phyloP scores from a whole-genome alignment of 2,888 invertebrate genomes.

The Drosophila paramelanica region DNA sequence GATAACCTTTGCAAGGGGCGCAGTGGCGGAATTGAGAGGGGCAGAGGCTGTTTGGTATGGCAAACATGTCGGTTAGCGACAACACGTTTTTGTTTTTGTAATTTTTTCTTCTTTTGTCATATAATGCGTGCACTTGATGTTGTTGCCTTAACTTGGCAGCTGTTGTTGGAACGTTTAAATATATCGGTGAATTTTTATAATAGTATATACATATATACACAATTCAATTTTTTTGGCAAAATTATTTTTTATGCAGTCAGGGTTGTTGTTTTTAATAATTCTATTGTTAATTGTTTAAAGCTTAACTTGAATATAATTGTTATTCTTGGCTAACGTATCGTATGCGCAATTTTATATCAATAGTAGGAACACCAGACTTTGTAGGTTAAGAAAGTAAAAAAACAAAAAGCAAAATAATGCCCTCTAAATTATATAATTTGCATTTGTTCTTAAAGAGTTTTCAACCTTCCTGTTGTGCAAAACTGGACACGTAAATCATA shows the following conservation, averaged over 20 bases:
- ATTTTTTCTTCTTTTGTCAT: conserved; percentile 1
- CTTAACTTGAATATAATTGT: conserved; percentile 1
- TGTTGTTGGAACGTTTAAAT: conserved; percentile 22
- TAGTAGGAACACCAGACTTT: not conserved
- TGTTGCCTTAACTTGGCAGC: conserved; percentile 8
- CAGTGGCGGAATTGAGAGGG: not conserved
- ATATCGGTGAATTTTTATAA: conserved; percentile 17
- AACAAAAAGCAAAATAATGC: not conserved
- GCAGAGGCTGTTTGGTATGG: conserved; percentile 17
- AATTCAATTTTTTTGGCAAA: not conserved
- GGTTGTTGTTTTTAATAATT: conserved; percentile 14
- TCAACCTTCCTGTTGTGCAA: not conserved
- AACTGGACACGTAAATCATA: conserved; percentile 8
- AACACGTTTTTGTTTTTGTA: conserved; percentile 19
- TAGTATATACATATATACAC: not conserved
- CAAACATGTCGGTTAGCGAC: not conserved
- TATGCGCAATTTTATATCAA: conserved; percentile 22
- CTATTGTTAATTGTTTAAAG: conserved; percentile 8
- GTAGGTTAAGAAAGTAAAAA: not conserved
- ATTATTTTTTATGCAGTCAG: conserved; percentile 25
- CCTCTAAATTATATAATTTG: not conserved
- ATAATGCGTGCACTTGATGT: not conserved
- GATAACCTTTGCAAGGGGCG: conserved; percentile 5
- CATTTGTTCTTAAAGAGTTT: not conserved
- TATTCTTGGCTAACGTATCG: conserved; percentile 32